Evolutionary conservation across 1,140 invertebrate genomes (phyloP).

Genomic region (Meloidogyne exigua): DNA sequence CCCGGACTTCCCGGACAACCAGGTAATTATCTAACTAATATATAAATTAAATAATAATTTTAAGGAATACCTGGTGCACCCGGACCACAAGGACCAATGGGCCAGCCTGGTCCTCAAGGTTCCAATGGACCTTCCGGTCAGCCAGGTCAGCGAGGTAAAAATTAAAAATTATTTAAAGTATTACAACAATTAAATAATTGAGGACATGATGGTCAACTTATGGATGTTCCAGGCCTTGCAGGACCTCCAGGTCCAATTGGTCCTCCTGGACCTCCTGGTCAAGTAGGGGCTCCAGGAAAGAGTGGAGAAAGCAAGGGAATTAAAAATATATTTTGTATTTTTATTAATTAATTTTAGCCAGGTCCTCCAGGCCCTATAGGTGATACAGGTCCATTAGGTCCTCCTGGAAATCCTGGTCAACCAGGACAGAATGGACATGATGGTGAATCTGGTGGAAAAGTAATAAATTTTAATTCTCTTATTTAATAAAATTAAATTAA

Average conservation of each 20-base stretch:
- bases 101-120: conserved; percentile 30
- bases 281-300: conserved; percentile 15
- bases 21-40: not conserved
- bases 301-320: conserved; percentile 26
- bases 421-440: conserved; percentile 34
- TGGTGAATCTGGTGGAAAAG: conserved; percentile 31
- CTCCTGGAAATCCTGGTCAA: conserved; percentile 38
- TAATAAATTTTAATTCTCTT: not conserved
- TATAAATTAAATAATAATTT: not conserved
- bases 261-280: conserved; percentile 32
- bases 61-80: conserved; percentile 25
- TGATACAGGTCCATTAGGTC: conserved; percentile 25
- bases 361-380: conserved; percentile 23
- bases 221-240: conserved; percentile 24
- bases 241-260: conserved; percentile 28
- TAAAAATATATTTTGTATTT: not conserved
- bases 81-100: conserved; percentile 17
- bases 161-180: not conserved
- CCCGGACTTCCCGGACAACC: conserved; percentile 10
- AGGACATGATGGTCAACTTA: conserved; percentile 25
- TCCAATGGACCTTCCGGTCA: conserved; percentile 33
- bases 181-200: not conserved
- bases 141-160: conserved; percentile 25
- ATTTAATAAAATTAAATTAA: not conserved
- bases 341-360: conserved; percentile 12